Percentiles rank a stretch among this genome's conserved stretches.
Conservation (phyloP, 2,888 invertebrate genomes). For the Bugulina stolonifera region DNA sequence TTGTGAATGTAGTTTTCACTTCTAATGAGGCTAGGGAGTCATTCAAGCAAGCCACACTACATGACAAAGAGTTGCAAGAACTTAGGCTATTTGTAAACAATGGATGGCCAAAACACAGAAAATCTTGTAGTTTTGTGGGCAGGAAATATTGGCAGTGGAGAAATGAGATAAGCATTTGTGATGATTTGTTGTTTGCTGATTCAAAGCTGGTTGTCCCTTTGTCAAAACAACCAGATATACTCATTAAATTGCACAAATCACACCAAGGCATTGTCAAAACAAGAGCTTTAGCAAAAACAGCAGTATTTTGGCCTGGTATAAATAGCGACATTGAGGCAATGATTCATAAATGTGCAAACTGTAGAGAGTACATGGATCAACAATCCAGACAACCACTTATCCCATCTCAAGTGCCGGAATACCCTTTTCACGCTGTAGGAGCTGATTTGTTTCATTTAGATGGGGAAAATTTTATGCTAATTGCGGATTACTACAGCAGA, state of each 20-base stretch:
- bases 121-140: too few relatives aligned
- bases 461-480: not conserved
- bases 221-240: not conserved
- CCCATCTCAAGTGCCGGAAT: not conserved
- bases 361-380: not conserved
- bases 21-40: not conserved
- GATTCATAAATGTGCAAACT: not conserved
- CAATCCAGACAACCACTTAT: not conserved
- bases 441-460: not conserved
- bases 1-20: not conserved
- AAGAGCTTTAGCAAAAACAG: not conserved
- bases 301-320: conserved; percentile 26
- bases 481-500: not conserved
- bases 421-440: not conserved
- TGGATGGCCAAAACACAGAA: not conserved
- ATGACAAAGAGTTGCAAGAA: not conserved
- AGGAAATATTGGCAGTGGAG: not conserved
- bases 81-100: not conserved
- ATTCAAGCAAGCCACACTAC: not conserved
- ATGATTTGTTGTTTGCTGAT: not conserved
- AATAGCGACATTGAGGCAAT: conserved; percentile 4
- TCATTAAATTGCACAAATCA: conserved; percentile 22
- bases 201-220: not conserved
- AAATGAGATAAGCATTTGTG: not conserved
- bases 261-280: conserved; percentile 25